Base-by-base conservation (phyloP, 53 echinoderm and acorn worm species). In the Holothuria leucospilota region DNA sequence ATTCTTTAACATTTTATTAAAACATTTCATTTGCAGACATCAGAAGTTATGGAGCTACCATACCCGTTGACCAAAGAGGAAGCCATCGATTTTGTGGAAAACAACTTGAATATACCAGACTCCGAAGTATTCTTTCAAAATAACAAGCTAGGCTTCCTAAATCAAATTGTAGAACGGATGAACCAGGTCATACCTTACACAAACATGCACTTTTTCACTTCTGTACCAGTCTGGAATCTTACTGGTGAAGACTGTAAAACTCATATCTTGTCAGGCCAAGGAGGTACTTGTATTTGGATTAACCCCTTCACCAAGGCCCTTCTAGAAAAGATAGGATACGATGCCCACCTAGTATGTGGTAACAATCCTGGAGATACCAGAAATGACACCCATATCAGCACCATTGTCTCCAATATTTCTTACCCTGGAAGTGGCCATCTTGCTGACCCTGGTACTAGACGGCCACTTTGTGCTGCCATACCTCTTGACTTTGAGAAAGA, bases 381-480 rank as follows among this genome's bases (percentile, higher is more conserved):
- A 29, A 59, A 59, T 28, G 78, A 78, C 78, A 56, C 59, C 58
- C 59, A 78, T 51, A 78, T 78, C 59, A 56, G 78, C 18, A 59
- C 59, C 28, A 78, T 78, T 28, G 78, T 78, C 10, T 27, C 28
- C 18, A 41, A 59, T 58, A 59, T 59, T 24, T 28, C 28, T 20
- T 20, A 78, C 46, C 59, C 59, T 18, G 78, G 78, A 1, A 78
- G 78, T 20, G 59, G 53, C 20, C 78, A 78, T 59, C 78, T 78
- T 14, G 78, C 29, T 25, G 78, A 78, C 24, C 59, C 78, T 56
- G 78, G 78, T 25, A 78, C 78, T 14, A 52, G 78, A 20, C 10
- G 78, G 28, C 78, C 78, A 23, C 78, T 78, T n/a, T 78, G 78
- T 78, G 59, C 56, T 24, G 78, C 59, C 13, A 78, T 78, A 58